Evolutionary conservation across 2,888 invertebrate genomes (phyloP), one percentile per base, ranked within the genome.

Genomic region (Trichacis sp.): DNA sequence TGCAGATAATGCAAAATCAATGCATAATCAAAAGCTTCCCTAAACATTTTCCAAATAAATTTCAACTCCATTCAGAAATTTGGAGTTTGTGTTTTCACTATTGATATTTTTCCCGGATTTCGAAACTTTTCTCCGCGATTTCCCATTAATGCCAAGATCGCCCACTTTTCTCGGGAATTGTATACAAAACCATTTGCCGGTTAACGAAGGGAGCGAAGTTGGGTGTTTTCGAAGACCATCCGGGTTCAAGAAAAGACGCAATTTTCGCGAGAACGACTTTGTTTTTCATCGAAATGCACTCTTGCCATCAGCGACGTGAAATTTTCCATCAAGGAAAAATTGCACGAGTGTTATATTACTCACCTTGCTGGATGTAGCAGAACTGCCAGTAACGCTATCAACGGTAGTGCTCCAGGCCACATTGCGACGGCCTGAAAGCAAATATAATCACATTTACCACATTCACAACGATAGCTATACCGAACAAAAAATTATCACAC

Each of bases 331-430:
- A 47, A 40, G 40, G 38, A 36, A 48, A 52, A 53, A 59, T 59
- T 47, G 48, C 53, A 51, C 20, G 52, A 56, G 58, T 61, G 56
- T 45, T 52, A 61, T 55, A 64, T 51, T 49, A 75, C 79, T 74
- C 70, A 84, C 84, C 82, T 82, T 74, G 78, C 74, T 61, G 77
- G 77, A 77, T 81, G 79, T 72, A 81, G 76, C 77, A 83, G 79
- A 69, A 73, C 68, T 77, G 79, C 77, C 76, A 84, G 79, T 80
- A 84, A 79, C 76, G 74, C 79, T 79, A 83, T 77, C 74, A 82
- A 73, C 74, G 79, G 77, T 79, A 82, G 76, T 77, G 79, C 83
- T 81, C 83, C 84, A 83, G 82, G 82, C 84, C 83, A 80, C 84
- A 84, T 84, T 75, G 81, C 83, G 82, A 79, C 77, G 79, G 82